Conservation (phyloP, 1,140 invertebrate species). For the Vollenhovia emeryi region DNA sequence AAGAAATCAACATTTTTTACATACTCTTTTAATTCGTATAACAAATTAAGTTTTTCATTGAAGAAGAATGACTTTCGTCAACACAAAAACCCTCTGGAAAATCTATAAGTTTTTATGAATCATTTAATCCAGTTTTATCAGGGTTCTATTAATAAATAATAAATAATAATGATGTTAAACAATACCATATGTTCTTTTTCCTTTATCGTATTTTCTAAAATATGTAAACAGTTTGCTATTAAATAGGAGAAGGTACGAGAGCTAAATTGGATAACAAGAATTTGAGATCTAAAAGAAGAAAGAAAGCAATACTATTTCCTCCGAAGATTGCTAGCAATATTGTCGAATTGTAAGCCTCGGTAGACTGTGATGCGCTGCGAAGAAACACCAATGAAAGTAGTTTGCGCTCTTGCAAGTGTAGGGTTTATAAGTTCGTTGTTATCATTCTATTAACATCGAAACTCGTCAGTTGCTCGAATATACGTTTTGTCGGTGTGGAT, state of each 20-base stretch:
- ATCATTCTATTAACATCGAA: slow-evolving; percentile 40
- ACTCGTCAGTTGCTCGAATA: not conserved
- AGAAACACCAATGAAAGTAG: not conserved
- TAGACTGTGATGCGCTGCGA: not conserved
- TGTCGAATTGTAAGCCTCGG: slow-evolving; percentile 12
- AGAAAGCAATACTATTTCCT: slow-evolving; percentile 14
- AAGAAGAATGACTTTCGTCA: not conserved
- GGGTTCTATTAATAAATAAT: not conserved
- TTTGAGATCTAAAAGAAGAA: not conserved
- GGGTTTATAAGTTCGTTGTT: slow-evolving; percentile 22
- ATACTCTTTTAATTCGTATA: not conserved
- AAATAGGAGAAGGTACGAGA: not conserved
- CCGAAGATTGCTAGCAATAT: slow-evolving; percentile 43
- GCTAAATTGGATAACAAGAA: slow-evolving; percentile 1
- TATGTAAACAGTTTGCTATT: not conserved
- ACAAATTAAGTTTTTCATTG: not conserved
- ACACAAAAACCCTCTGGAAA: not conserved
- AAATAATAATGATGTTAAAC: not conserved
- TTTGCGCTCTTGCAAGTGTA: not conserved
- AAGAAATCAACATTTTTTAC: not conserved
- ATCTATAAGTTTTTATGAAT: not conserved
- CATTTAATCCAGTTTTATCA: not conserved
- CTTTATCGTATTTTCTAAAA: not conserved
- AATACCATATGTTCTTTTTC: not conserved
- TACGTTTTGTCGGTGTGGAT: not conserved